These are phyloP conservation scores for Alca torda DNA, from an alignment of 2,797 vertebrate species.

Conservation along the genomic window DNA sequence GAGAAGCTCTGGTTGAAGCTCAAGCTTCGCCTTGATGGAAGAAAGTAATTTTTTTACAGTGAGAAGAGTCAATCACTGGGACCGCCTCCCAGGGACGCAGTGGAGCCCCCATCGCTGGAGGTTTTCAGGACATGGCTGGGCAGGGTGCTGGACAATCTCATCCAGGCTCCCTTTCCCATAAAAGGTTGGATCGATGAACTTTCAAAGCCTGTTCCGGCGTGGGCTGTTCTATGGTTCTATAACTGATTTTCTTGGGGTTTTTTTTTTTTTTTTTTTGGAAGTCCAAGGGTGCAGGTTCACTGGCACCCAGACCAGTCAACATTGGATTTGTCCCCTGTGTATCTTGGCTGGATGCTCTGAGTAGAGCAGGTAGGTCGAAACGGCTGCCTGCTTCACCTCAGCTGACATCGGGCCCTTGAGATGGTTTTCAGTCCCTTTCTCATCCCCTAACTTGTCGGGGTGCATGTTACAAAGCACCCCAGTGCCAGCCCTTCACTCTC, in stretches of 20 bases:
- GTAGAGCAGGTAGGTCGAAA: not conserved
- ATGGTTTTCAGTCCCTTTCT: not conserved
- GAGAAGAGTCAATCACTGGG: not conserved
- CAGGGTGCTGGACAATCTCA: not conserved
- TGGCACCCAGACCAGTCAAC: no score
- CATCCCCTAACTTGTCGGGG: not conserved
- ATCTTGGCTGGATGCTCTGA: not conserved
- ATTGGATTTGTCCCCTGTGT: fast-evolving
- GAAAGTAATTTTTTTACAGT: not conserved
- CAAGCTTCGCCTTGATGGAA: not conserved
- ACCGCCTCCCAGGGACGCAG: not conserved
- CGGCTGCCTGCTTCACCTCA: not conserved
- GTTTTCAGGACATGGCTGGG: not conserved
- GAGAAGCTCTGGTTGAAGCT: not conserved
- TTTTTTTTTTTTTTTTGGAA: not conserved
- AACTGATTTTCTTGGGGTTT: not conserved
- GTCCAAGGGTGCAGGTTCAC: not conserved
- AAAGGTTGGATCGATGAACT: not conserved
- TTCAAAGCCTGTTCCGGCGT: not conserved
- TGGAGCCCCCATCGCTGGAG: not conserved
- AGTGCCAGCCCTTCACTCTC: not conserved
- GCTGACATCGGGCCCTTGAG: not conserved
- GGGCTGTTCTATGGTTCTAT: not conserved
- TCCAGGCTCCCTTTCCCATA: not conserved
- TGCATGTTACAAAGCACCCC: not conserved